phyloP scores from a whole-genome alignment of 2,113 vertebrate genomes.

The Motacilla tschutschensis region DNA sequence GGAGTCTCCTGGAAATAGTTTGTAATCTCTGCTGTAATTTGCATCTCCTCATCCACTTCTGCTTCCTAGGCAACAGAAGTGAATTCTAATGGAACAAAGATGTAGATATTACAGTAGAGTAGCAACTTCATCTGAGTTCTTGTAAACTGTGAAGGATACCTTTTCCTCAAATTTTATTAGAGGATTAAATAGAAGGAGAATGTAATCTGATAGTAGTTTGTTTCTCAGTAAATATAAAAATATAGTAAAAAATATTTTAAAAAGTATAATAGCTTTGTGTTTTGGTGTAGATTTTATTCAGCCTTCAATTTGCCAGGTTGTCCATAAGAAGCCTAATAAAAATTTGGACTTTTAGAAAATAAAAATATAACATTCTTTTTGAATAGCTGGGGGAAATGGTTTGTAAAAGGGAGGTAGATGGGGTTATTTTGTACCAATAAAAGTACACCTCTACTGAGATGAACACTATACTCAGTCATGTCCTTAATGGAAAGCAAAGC shows the following conservation, averaged over 20 bases:
- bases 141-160: background rate
- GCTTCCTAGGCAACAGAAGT: background rate
- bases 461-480: background rate
- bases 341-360: constrained; percentile 7
- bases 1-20: background rate
- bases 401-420: constrained; percentile 23
- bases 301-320: background rate
- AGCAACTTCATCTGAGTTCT: background rate
- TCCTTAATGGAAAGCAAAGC: background rate
- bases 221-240: background rate
- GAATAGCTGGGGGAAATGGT: background rate
- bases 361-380: background rate
- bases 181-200: background rate
- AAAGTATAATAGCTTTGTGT: background rate
- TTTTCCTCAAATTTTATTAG: background rate
- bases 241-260: background rate
- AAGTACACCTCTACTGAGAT: background rate
- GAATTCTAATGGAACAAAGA: background rate
- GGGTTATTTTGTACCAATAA: background rate
- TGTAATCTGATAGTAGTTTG: background rate
- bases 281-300: constrained; percentile 4
- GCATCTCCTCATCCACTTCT: background rate
- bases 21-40: background rate
- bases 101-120: too few species aligned
- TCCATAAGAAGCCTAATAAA: constrained; percentile 4